A percentile compares a stretch with the other conserved stretches of the same genome.
Conservation (phyloP, 2,888 invertebrate genomes). For the Pollenia angustigena region DNA sequence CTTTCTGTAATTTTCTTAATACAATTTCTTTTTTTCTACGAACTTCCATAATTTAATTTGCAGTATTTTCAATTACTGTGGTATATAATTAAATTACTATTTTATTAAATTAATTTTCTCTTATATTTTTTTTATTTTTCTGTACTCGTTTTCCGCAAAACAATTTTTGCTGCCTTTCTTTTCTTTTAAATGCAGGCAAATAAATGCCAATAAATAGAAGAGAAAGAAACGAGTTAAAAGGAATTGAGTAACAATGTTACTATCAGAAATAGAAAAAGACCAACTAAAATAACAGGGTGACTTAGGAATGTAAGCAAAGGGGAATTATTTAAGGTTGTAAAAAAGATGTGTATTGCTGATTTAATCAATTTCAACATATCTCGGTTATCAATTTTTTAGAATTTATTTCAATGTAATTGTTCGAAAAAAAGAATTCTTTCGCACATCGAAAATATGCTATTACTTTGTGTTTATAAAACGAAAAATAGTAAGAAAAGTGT, state of each 20-base stretch:
- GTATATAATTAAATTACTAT: slow-evolving; percentile 64
- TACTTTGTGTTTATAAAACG: no score
- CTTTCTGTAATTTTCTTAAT: slow-evolving; percentile 1
- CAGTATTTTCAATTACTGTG: neutral
- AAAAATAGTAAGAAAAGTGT: no score
- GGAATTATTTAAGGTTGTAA: neutral
- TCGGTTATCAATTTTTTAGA: no score
- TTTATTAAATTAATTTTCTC: slow-evolving; percentile 41
- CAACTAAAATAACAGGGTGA: slow-evolving; percentile 14
- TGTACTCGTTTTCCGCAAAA: slow-evolving; percentile 65
- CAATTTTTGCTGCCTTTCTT: slow-evolving; percentile 57
- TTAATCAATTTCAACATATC: no score
- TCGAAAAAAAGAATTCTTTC: no score
- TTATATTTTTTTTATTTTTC: slow-evolving; percentile 21
- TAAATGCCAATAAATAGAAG: slow-evolving; percentile 60
- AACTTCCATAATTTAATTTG: slow-evolving; percentile 51
- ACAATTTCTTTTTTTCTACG: slow-evolving; percentile 13
- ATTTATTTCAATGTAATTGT: no score
- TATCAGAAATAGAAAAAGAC: neutral
- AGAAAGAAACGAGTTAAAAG: slow-evolving; percentile 31
- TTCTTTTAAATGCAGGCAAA: slow-evolving; percentile 64
- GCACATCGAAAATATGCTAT: no score
- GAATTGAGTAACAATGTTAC: slow-evolving; percentile 25
- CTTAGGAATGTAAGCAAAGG: neutral
- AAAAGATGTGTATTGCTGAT: no score